Evolutionary conservation across 2,888 invertebrate species (phyloP), one percentile per base, ranked within the genome.

Genomic region (Drosophila atroscutellata): DNA sequence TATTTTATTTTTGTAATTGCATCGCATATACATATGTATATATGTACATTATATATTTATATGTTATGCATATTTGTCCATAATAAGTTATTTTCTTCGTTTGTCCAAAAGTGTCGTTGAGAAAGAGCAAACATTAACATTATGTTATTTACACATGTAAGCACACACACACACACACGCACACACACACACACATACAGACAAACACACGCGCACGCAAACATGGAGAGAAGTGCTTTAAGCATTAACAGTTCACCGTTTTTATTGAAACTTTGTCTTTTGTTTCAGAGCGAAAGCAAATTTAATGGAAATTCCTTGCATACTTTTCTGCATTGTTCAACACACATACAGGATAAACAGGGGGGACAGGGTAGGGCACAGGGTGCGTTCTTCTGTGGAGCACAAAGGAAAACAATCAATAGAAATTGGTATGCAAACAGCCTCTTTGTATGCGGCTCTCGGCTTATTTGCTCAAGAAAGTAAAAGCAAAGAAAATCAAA

Each of bases 361-460:
- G 45, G 51, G 20, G 20, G n/a, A 37, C 42, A 55, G 39, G 42
- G 34, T 24, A 15, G 8, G 20, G 5, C 34, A 13, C 26, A 20
- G 20, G 61, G 28, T 37, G 62, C 32, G 11, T 61, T 69, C 52
- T 62, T 47, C 58, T 61, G 56, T 72, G 75, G 73, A 81, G 72
- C 71, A 69, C 76, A 81, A 79, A 84, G 75, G 73, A 83, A 86
- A 83, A 83, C 82, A 83, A 85, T 87, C 83, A 84, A 84, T 84
- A 82, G 83, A 80, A 83, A 87, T 82, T 87, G 85, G 77, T 87
- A 82, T 87, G 85, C 86, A 84, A 87, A 84, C 88, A 84, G 62
- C 57, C 66, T 73, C 80, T 83, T 80, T 87, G 83, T 73, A 64
- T 77, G 70, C 77, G 62, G 55, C 36, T 56, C 69, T 70, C 52